Evolutionary conservation across 2,797 vertebrate genomes (phyloP).

Genomic region (Gallirallus australis): DNA sequence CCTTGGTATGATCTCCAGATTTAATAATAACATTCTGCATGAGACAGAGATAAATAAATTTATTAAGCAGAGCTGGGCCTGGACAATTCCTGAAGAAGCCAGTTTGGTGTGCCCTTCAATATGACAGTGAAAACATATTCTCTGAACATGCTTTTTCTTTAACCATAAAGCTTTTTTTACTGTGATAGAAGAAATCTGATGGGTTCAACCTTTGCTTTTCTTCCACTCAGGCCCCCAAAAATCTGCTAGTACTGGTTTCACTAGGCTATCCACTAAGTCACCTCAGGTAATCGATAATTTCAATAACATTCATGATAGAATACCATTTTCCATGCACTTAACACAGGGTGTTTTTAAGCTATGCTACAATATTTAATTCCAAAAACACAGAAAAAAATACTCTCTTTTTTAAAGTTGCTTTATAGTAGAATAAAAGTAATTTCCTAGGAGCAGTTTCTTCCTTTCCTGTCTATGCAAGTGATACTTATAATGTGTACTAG

Average conservation of each 20-base stretch:
- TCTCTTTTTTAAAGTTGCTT: neutral
- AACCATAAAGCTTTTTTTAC: neutral
- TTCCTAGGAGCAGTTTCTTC: neutral
- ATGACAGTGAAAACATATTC: neutral
- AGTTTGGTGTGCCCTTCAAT: neutral
- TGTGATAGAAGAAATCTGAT: neutral
- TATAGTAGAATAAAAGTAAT: neutral
- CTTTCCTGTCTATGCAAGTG: neutral
- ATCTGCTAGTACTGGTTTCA: neutral
- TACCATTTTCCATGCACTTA: neutral
- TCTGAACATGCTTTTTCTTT: neutral
- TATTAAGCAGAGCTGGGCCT: neutral
- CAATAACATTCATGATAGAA: neutral
- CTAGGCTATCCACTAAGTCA: neutral
- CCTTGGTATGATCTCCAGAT: neutral
- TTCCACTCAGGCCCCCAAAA: neutral
- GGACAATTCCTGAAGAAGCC: neutral
- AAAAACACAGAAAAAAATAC: neutral
- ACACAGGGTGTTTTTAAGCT: neutral
- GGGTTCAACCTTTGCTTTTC: neutral
- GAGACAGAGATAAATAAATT: neutral
- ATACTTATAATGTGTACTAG: neutral
- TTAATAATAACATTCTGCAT: neutral
- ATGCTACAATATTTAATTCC: neutral
- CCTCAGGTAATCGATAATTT: neutral